These are phyloP conservation scores for Tyto alba DNA, from an alignment of 2,113 vertebrate species.

Conservation along the genomic window DNA sequence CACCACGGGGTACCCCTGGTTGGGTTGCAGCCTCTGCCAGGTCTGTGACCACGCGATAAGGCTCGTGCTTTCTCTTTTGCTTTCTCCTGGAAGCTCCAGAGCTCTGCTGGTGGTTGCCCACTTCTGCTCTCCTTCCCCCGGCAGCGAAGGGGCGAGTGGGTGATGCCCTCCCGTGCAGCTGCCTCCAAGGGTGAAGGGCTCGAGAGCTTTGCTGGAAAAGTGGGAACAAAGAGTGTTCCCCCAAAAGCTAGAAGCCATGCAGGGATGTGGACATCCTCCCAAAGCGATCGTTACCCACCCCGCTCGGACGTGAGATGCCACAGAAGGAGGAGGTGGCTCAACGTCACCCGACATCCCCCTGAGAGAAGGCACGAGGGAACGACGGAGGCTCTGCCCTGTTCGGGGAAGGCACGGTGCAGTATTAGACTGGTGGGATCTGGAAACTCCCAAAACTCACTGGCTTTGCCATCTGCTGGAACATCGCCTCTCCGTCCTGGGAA, in stretches of 20 bases:
- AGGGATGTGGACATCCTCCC: background rate
- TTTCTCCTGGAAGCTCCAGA: background rate
- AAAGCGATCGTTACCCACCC: fast-evolving
- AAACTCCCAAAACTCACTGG: background rate
- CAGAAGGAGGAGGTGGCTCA: background rate
- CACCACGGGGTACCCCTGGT: background rate
- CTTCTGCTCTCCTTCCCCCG: background rate
- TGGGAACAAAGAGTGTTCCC: background rate
- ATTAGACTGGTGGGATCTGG: background rate
- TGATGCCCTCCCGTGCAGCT: background rate
- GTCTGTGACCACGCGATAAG: too few species aligned
- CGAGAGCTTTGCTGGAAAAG: background rate
- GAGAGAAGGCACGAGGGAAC: background rate
- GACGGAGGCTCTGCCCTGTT: too few species aligned
- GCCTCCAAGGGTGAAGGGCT: background rate
- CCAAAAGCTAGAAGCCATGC: background rate
- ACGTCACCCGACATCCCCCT: background rate
- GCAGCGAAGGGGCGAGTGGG: background rate
- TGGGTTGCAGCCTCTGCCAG: background rate
- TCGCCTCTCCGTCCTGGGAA: background rate
- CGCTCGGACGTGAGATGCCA: fast-evolving
- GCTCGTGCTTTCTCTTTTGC: background rate
- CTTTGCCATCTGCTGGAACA: background rate
- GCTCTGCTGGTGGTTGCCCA: background rate
- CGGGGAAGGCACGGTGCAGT: fast-evolving